Conservation (phyloP, 1,140 invertebrate species). For the Drosophila novamexicana region DNA sequence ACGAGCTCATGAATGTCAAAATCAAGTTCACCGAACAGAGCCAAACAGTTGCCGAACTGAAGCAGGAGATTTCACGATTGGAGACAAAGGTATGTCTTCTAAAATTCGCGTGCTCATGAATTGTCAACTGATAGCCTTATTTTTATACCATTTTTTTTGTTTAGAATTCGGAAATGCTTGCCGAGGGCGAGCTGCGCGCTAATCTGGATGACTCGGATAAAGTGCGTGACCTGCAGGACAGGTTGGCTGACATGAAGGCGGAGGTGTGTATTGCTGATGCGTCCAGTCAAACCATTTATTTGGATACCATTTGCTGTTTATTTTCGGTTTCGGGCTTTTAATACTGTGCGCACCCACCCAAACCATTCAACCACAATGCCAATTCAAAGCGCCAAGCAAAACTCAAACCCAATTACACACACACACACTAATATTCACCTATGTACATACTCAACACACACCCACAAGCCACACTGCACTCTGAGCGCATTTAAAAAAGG, state of each 20-base stretch:
- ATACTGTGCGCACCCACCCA: conserved; percentile 21
- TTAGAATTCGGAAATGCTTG: conserved; percentile 95
- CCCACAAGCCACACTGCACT: conserved; percentile 8
- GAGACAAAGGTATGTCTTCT: conserved; percentile 91
- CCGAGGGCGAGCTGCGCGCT: conserved; percentile 93
- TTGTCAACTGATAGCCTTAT: background rate
- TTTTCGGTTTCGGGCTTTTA: conserved; percentile 52
- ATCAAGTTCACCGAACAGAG: conserved; percentile 97
- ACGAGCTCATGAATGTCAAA: conserved; percentile 96
- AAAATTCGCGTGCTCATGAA: background rate
- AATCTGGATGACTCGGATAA: conserved; percentile 93
- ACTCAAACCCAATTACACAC: conserved; percentile 1
- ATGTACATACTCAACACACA: conserved; percentile 27
- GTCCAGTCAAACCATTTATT: conserved; percentile 1
- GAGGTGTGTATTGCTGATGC: conserved; percentile 88
- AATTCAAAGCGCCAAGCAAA: conserved; percentile 12
- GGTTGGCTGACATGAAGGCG: conserved; percentile 94
- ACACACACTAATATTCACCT: conserved; percentile 23
- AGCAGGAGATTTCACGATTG: conserved; percentile 96
- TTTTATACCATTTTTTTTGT: background rate
- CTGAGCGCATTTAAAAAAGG: background rate
- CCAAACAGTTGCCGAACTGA: conserved; percentile 96
- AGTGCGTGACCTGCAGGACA: conserved; percentile 94
- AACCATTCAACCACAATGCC: conserved; percentile 3
- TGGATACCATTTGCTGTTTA: conserved; percentile 37